Conservation (phyloP, 2,797 vertebrate species). For the Neosilurus hyrtlii region DNA sequence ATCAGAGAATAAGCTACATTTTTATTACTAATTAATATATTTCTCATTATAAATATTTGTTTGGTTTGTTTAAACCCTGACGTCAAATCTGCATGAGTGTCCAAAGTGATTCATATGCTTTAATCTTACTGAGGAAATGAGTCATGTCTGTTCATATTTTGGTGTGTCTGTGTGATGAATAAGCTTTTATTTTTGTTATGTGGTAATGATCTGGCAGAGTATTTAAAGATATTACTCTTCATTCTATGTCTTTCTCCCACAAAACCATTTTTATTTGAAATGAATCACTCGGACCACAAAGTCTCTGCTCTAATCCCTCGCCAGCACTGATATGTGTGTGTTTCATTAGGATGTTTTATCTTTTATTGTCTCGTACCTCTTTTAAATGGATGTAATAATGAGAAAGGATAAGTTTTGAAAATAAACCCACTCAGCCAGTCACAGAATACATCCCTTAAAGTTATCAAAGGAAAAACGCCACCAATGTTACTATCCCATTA, state of each 20-base stretch:
- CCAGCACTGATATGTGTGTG: conserved; percentile 2
- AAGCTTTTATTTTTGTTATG: conserved; percentile 30
- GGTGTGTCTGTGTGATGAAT: conserved; percentile 15
- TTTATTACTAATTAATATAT: background rate
- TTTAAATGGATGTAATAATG: conserved; percentile 29
- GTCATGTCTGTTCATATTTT: conserved; percentile 17
- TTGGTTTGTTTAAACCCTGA: background rate
- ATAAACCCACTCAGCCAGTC: conserved; percentile 33
- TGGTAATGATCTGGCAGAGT: conserved; percentile 9
- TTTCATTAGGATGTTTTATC: background rate
- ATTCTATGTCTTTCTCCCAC: conserved; percentile 1
- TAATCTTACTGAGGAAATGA: conserved; percentile 21
- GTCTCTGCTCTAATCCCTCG: conserved; percentile 28
- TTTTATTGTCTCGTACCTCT: background rate
- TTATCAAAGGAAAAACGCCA: conserved; percentile 26
- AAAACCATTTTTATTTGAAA: conserved; percentile 17
- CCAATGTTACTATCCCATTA: background rate
- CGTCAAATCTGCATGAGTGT: background rate
- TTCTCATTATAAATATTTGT: background rate
- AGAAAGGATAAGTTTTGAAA: conserved; percentile 39
- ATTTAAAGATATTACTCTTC: conserved; percentile 12
- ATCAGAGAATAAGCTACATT: background rate
- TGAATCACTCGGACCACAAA: conserved; percentile 1
- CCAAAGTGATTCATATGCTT: conserved; percentile 9
- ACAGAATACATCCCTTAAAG: conserved; percentile 23